A percentile compares a stretch with the other conserved stretches of the same genome.
phyloP scores from a whole-genome alignment of 2,888 invertebrate species.

The Cataglyphis rosenhaueri region DNA sequence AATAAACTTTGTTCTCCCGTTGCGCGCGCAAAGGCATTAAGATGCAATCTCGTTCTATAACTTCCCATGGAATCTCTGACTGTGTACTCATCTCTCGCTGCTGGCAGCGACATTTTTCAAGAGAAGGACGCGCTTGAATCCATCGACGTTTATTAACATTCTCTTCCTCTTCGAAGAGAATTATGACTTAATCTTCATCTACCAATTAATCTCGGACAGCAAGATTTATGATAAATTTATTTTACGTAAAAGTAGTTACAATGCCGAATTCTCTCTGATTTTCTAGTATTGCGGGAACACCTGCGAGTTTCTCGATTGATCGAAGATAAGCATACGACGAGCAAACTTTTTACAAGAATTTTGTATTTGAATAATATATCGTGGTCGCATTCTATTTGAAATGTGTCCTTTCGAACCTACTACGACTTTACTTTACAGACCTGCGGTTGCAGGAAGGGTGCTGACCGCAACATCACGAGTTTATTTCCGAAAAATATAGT shows the following conservation, averaged over 20 bases:
- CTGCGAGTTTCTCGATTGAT: background rate
- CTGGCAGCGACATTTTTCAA: constrained; percentile 45
- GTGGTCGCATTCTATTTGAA: background rate
- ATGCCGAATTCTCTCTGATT: background rate
- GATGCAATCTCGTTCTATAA: constrained; percentile 47
- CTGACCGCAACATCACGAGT: background rate
- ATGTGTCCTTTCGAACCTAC: background rate
- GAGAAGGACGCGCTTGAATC: constrained; percentile 17
- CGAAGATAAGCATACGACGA: too few relatives aligned
- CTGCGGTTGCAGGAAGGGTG: background rate
- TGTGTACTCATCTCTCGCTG: constrained; percentile 43
- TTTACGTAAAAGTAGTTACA: constrained; percentile 6
- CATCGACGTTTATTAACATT: constrained; percentile 42
- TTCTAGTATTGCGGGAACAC: background rate
- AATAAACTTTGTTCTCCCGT: constrained; percentile 47
- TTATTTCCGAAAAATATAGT: constrained; percentile 16
- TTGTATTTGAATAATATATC: background rate
- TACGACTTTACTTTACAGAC: background rate
- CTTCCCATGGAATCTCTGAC: constrained; percentile 45
- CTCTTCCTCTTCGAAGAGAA: constrained; percentile 18
- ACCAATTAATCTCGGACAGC: constrained; percentile 25
- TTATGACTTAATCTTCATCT: constrained; percentile 29
- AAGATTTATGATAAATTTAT: constrained; percentile 23
- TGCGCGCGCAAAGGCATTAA: constrained; percentile 35
- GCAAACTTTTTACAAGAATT: background rate